Percentiles rank a stretch among this genome's conserved stretches.
Evolutionary conservation across 2,888 invertebrate species (phyloP).

Genomic region (Mylabris sibirica): DNA sequence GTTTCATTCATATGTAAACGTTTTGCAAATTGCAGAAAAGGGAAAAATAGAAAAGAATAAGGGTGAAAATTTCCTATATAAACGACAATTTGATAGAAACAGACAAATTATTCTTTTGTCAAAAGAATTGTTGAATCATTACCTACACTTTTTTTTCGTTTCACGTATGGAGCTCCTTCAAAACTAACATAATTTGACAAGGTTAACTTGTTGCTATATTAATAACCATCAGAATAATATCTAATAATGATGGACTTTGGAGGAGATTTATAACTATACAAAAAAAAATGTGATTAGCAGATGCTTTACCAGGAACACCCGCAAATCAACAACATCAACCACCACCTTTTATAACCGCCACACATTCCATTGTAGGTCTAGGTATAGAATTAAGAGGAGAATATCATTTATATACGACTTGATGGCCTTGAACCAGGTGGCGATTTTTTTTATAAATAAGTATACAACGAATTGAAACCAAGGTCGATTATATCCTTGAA

Average conservation of each 20-base stretch:
- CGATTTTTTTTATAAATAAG: constrained; percentile 21
- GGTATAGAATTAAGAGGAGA: background rate
- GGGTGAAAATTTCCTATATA: background rate
- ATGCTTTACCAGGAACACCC: constrained; percentile 45
- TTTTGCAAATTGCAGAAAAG: background rate
- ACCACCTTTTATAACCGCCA: constrained; percentile 13
- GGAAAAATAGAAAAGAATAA: background rate
- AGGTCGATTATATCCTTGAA: background rate
- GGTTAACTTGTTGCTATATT: background rate
- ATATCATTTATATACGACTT: constrained; percentile 27
- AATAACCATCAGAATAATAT: background rate
- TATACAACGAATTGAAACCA: constrained; percentile 13
- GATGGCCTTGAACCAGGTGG: constrained; percentile 34
- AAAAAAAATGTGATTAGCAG: constrained; percentile 12
- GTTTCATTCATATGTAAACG: background rate
- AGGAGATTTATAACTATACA: background rate
- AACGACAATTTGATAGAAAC: background rate
- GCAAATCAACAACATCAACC: constrained; percentile 42
- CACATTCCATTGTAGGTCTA: constrained; percentile 44
- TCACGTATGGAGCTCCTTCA: no score
- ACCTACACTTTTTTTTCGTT: background rate
- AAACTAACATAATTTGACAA: background rate
- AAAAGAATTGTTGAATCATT: background rate
- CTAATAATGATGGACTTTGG: background rate
- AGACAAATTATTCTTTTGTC: background rate